These are phyloP conservation scores for Presbytis comata DNA, from an alignment of 2,797 vertebrate genomes.

Conservation along the genomic window DNA sequence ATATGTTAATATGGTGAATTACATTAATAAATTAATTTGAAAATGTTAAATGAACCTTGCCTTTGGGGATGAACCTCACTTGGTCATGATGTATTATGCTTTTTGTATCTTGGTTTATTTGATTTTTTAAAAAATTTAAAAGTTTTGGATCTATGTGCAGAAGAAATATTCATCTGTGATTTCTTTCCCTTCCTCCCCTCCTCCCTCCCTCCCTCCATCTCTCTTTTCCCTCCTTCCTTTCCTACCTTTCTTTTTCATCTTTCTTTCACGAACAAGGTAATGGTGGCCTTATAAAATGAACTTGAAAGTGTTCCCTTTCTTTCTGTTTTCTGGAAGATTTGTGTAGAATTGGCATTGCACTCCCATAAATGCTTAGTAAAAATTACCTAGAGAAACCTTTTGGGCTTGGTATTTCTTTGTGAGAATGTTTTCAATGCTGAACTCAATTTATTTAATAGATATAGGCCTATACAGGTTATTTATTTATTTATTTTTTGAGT, in stretches of 20 bases:
- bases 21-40: not conserved
- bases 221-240: not conserved
- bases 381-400: not conserved
- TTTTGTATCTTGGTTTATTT: not conserved
- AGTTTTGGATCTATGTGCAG: not conserved
- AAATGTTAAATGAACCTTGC: not conserved
- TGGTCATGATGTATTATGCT: not conserved
- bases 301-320: not conserved
- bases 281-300: not conserved
- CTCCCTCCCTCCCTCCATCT: not conserved
- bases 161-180: not conserved
- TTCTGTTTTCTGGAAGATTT: not conserved
- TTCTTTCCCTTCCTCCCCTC: not conserved
- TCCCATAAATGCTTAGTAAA: not conserved
- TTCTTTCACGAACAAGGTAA: not conserved
- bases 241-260: not conserved
- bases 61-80: not conserved
- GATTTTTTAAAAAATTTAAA: not conserved
- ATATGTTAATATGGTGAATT: not conserved
- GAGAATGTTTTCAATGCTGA: constrained; percentile 8
- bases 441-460: constrained; percentile 13
- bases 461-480: not conserved
- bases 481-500: not conserved
- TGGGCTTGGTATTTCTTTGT: not conserved
- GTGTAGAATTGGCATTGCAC: not conserved